Conservation (phyloP, 2,797 vertebrate species). For the Ataeniobius toweri region DNA sequence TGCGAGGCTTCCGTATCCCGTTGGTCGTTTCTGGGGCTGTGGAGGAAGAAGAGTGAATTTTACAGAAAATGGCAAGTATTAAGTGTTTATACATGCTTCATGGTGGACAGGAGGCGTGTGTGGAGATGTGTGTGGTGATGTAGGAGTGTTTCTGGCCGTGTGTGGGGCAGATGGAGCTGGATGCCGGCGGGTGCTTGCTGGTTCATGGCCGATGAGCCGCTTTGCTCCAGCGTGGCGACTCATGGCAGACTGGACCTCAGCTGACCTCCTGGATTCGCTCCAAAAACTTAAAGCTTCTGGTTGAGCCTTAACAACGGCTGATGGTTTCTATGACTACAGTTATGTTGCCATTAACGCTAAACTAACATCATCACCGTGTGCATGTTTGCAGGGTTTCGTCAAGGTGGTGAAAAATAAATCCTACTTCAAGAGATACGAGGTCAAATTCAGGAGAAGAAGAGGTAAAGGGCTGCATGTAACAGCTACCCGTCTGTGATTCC, state of each 20-base stretch:
- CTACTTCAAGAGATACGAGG: slow-evolving; percentile 98
- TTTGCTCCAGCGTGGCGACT: slow-evolving; percentile 70
- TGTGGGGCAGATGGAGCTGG: slow-evolving; percentile 54
- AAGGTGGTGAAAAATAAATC: slow-evolving; percentile 98
- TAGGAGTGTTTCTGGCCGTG: accelerated
- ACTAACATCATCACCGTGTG: background rate
- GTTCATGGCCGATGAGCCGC: slow-evolving; percentile 8
- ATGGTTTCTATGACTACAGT: background rate
- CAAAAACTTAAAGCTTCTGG: accelerated
- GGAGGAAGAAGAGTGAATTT: slow-evolving; percentile 6
- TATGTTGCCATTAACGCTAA: background rate
- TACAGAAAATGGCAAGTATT: slow-evolving; percentile 64
- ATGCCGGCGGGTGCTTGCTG: slow-evolving; percentile 37
- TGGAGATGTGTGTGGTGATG: accelerated
- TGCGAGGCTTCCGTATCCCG: background rate
- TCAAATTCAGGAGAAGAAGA: slow-evolving; percentile 97
- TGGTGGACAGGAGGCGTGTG: accelerated
- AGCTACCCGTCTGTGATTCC: background rate
- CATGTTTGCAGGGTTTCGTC: slow-evolving; percentile 89
- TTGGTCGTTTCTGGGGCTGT: accelerated
- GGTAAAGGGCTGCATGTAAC: slow-evolving; percentile 72
- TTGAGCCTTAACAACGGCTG: accelerated
- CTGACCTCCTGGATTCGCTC: background rate
- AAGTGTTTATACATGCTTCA: accelerated
- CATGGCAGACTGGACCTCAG: slow-evolving; percentile 47